Evolutionary conservation across 2,888 invertebrate genomes (phyloP), one percentile per base, ranked within the genome.

Genomic region (Drosophila villosipedis): DNA sequence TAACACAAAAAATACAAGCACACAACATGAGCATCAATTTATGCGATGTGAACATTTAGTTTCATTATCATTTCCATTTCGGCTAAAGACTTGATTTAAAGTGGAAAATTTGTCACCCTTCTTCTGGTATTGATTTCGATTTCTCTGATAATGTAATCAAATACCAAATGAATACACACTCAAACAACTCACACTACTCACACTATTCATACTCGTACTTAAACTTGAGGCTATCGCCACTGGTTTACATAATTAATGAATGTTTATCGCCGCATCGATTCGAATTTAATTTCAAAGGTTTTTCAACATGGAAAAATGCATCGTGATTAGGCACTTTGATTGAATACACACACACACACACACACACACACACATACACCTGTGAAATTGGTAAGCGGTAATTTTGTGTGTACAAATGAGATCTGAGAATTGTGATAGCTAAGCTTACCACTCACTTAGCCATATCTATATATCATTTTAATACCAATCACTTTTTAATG

Each of bases 181-280:
- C 55, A 55, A 7, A 37, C 35, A 7, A 35, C 55, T 37, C 22
- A 37, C 0, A 37, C 25, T 31, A 43, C 31, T 65, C 65, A 47
- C 4, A 37, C 37, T 14, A 57, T 19, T 50, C 28, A 25, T 0
- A 30, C 30, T 53, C 39, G 28, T 64, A 43, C 41, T 54, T 54
- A 47, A 35, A 49, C n/a, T 22, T 16, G 25, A 30, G 53, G 59
- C 63, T 43, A 69, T 62, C 57, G 73, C 77, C 68, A 65, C 74
- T 74, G 78, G 82, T 84, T 85, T 91, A 90, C 90, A 90, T 90
- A 91, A 84, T 83, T 85, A 90, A 91, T 89, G 82, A 79, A 81
- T 85, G 83, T 81, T 91, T 76, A 89, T 87, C 87, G 75, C 71
- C 71, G 64, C 66, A 58, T 69, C 73, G 68, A 73, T 76, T 81